Percentiles rank a stretch among this genome's conserved stretches.
phyloP scores from a whole-genome alignment of 2,888 invertebrate genomes.

The Drosophila crucigera region DNA sequence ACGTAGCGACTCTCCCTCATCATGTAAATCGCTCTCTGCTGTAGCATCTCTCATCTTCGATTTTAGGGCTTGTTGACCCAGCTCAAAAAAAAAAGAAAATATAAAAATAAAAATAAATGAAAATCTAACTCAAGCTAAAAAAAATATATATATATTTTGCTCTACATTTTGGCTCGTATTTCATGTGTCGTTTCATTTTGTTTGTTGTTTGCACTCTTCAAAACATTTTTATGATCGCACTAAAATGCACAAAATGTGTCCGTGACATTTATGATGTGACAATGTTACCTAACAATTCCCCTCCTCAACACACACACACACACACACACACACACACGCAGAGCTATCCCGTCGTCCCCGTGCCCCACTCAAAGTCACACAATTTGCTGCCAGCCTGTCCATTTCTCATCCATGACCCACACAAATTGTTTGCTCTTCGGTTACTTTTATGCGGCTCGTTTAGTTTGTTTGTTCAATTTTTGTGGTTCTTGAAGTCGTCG shows the following conservation, averaged over 20 bases:
- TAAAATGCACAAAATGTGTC: constrained; percentile 76
- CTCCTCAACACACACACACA: background rate
- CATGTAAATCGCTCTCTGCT: background rate
- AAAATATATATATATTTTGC: constrained; percentile 39
- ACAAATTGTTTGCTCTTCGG: constrained; percentile 66
- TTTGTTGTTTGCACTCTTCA: constrained; percentile 73
- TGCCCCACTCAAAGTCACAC: constrained; percentile 40
- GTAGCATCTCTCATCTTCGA: constrained; percentile 32
- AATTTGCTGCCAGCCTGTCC: constrained; percentile 6
- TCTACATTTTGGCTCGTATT: constrained; percentile 45
- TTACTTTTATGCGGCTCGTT: constrained; percentile 65
- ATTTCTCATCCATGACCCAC: constrained; percentile 42
- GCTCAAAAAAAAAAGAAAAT: constrained; percentile 25
- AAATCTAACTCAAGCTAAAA: background rate
- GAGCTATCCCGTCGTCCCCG: constrained; percentile 5
- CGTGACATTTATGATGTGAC: constrained; percentile 81
- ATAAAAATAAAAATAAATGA: too few relatives aligned
- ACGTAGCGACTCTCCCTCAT: constrained; percentile 20
- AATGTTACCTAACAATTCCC: constrained; percentile 58
- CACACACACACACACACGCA: background rate
- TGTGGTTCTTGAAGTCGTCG: constrained; percentile 28
- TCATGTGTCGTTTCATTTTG: constrained; percentile 39
- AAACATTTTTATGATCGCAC: constrained; percentile 69
- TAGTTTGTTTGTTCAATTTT: constrained; percentile 61
- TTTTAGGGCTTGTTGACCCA: constrained; percentile 46